Evolutionary conservation across 2,888 invertebrate genomes (phyloP), one percentile per base, ranked within the genome.

Genomic region (Synergus laeviventris): DNA sequence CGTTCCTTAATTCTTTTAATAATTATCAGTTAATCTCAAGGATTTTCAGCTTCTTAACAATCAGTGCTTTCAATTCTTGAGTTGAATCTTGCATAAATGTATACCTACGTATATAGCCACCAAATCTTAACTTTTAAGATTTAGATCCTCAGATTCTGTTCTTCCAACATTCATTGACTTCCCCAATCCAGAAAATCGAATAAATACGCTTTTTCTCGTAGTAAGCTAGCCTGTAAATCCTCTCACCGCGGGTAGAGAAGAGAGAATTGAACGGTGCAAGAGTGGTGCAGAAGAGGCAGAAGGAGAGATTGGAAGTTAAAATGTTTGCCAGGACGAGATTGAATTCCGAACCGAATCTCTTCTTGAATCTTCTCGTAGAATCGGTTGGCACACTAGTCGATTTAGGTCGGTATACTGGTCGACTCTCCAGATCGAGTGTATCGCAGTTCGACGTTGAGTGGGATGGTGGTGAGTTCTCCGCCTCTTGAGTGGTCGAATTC

Each of bases 321-420:
- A 85, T 84, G 85, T 86, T 85, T 85, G 82, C 84, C 84, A 83
- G 82, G 82, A 82, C 82, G 84, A 84, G 86, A 87, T 87, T 86
- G 87, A 88, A 88, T 87, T 87, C 85, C 85, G 84, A 84, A 86
- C 84, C 85, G 82, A 81, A 73, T 66, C 74, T 38, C 38, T 70
- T 42, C 56, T 56, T 59, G 78, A 79, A 78, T 80, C 77, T 77
- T 74, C 79, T 73, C 74, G 60, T 64, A 31, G 59, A 24, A 45
- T 59, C 21, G 38, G 45, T 12, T 24, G 31, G 70, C 60, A 45
- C 49, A 70, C 70, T 49, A 70, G 70, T 70, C 70, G 70, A 70
- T 70, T 70, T 70, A 16, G 70, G 70, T 70, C 49, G 45, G 45
- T 31, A 45, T 70, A 70, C 36, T 70, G 70, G 24, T 70, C 49